Percentiles rank a stretch among this genome's conserved stretches.
Conservation (phyloP, 23 tunicate species). For the Clavelina lepadiformis region DNA sequence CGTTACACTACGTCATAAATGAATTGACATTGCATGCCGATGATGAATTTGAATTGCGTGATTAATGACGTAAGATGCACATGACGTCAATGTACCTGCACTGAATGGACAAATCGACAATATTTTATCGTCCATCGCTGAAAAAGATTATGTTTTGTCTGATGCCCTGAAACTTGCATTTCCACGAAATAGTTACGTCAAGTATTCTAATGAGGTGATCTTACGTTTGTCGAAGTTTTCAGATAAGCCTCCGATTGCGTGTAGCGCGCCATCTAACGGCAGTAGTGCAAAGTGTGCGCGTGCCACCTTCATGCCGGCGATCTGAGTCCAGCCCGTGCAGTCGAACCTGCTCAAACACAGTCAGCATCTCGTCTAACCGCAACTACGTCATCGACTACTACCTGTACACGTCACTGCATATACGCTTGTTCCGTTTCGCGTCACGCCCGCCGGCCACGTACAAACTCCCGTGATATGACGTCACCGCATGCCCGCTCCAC, state of each 20-base stretch:
- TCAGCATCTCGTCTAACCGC: not conserved
- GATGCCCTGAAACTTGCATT: too few relatives aligned
- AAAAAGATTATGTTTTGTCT: too few relatives aligned
- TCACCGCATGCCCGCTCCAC: conserved; percentile 41
- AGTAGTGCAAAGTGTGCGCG: conserved; percentile 41
- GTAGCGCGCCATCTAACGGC: conserved; percentile 28
- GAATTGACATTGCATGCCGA: too few relatives aligned
- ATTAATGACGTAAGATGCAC: too few relatives aligned
- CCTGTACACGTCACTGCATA: conserved; percentile 37
- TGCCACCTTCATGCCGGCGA: conserved; percentile 24
- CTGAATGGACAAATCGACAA: too few relatives aligned
- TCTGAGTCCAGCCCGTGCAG: conserved; percentile 20
- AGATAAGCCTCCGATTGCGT: conserved; percentile 45
- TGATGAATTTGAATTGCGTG: too few relatives aligned
- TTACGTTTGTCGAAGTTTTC: conserved; percentile 42
- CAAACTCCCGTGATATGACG: conserved; percentile 32
- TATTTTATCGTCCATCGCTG: too few relatives aligned
- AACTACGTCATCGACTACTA: not conserved
- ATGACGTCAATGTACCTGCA: too few relatives aligned
- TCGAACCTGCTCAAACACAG: not conserved
- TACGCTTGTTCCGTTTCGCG: conserved; percentile 20
- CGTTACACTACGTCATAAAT: too few relatives aligned
- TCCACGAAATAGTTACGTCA: too few relatives aligned
- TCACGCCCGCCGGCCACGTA: conserved; percentile 62
- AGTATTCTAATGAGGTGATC: too few relatives aligned